Evolutionary conservation across 2,113 vertebrate genomes (phyloP).

Genomic region (Zootoca vivipara): DNA sequence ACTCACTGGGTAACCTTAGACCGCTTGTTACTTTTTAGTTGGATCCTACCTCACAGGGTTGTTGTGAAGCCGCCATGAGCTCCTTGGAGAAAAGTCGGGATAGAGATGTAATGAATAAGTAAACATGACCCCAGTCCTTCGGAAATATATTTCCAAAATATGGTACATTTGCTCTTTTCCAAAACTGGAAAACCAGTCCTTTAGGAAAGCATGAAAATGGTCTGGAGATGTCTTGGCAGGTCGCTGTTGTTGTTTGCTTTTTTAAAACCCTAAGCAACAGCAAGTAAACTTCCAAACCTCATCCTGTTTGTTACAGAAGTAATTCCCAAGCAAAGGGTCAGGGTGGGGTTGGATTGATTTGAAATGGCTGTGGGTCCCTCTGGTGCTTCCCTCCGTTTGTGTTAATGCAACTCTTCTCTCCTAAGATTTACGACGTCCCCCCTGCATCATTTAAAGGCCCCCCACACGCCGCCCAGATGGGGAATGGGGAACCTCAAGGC

Average conservation of each 20-base stretch:
- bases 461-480: slow-evolving; percentile 63
- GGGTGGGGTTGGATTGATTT: background rate
- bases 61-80: background rate
- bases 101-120: background rate
- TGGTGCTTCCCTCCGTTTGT: background rate
- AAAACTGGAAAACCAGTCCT: background rate
- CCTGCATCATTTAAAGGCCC: slow-evolving; percentile 77
- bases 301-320: slow-evolving; percentile 18
- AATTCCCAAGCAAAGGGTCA: background rate
- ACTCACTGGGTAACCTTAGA: background rate
- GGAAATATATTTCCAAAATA: background rate
- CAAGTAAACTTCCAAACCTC: background rate
- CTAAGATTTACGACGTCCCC: slow-evolving; percentile 93
- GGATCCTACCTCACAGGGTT: background rate
- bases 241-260: background rate
- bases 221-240: background rate
- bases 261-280: background rate
- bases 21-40: background rate
- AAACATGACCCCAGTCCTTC: too few relatives aligned
- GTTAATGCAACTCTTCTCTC: slow-evolving; percentile 45
- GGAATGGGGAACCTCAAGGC: slow-evolving; percentile 79
- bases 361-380: background rate
- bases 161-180: background rate
- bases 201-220: background rate
- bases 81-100: background rate